Percentiles rank a stretch among this genome's conserved stretches.
Evolutionary conservation across 1,140 invertebrate genomes (phyloP).

Genomic region (Macrocentrus cingulum): DNA sequence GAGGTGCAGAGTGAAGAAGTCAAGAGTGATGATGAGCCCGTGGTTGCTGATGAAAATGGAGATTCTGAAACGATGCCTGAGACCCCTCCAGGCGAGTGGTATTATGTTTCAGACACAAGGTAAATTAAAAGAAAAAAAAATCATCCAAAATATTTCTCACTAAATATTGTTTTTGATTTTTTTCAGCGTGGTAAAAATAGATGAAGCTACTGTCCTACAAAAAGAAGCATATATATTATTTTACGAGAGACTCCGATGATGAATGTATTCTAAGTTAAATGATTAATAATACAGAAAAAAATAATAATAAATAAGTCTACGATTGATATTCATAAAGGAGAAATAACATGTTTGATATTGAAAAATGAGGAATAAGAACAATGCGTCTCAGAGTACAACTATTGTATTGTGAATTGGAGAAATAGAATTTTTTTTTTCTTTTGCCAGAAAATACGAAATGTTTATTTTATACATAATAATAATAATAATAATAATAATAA

Average conservation of each 20-base stretch:
- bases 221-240: slow-evolving; percentile 96
- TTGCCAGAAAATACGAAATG: slow-evolving; percentile 3
- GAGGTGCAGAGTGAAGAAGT: slow-evolving; percentile 53
- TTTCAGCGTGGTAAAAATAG: slow-evolving; percentile 73
- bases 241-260: slow-evolving; percentile 85
- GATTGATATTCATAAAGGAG: neutral
- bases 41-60: slow-evolving; percentile 55
- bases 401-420: neutral
- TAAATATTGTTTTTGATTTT: slow-evolving; percentile 17
- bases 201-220: slow-evolving; percentile 77
- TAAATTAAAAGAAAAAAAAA: slow-evolving; percentile 33
- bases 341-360: neutral
- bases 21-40: slow-evolving; percentile 29
- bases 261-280: neutral
- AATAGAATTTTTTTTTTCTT: slow-evolving; percentile 1
- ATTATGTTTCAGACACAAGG: slow-evolving; percentile 86
- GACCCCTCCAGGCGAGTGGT: slow-evolving; percentile 82
- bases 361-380: neutral
- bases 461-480: neutral
- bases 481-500: neutral
- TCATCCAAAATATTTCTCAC: neutral
- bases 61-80: slow-evolving; percentile 50
- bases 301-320: neutral
- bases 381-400: neutral
- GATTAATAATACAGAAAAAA: neutral